Evolutionary conservation across 2,797 vertebrate species (phyloP).

Genomic region (Sphenopsis melanotis): DNA sequence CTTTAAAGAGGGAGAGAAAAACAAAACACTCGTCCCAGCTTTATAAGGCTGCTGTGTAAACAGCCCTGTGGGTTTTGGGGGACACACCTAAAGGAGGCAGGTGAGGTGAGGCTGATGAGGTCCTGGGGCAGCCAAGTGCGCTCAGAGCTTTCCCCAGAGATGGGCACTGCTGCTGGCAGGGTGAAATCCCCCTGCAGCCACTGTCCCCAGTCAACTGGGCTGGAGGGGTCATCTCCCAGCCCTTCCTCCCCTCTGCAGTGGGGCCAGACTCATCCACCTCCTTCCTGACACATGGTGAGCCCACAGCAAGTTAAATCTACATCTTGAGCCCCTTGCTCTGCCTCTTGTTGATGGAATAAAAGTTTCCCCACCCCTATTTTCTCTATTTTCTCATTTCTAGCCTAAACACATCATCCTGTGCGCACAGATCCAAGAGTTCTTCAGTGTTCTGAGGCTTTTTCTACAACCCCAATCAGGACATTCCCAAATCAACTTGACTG

Average conservation of each 20-base stretch:
- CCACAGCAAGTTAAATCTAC: neutral
- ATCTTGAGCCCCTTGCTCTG: neutral
- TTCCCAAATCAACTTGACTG: neutral
- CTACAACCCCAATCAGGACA: neutral
- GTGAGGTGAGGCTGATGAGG: neutral
- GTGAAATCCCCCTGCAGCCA: neutral
- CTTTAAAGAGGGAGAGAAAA: neutral
- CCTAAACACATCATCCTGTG: rapidly evolving
- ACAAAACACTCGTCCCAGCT: neutral
- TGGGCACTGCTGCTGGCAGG: neutral
- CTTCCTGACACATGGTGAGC: neutral
- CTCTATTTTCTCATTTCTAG: neutral
- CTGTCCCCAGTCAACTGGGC: rapidly evolving
- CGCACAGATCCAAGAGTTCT: neutral
- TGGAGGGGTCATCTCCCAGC: neutral
- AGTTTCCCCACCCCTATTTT: neutral
- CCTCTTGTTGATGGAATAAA: neutral
- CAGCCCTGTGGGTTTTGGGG: neutral
- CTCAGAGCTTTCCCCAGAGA: neutral
- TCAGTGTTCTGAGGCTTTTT: neutral
- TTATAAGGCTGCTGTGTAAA: neutral
- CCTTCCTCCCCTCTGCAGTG: rapidly evolving
- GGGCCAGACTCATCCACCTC: neutral
- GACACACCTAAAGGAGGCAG: neutral
- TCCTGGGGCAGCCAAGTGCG: neutral